Evolutionary conservation across 2,888 invertebrate species (phyloP).

Genomic region (Drosophila algonquin): DNA sequence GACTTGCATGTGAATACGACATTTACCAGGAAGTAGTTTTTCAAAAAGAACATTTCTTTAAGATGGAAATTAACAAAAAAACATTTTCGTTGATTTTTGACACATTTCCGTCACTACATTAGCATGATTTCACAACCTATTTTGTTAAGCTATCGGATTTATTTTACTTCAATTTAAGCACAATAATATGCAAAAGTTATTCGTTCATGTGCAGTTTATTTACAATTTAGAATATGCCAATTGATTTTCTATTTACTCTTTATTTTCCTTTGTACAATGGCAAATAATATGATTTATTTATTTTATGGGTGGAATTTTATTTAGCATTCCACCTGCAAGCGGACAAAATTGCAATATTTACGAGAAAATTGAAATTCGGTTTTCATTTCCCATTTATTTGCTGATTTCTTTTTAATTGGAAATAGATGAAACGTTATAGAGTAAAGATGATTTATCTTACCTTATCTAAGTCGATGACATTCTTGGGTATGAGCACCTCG

Average conservation of each 20-base stretch:
- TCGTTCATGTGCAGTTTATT: neutral
- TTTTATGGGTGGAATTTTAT: neutral
- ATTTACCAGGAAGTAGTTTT: neutral
- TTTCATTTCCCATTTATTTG: constrained; percentile 3
- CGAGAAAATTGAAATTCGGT: neutral
- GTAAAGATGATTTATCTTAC: constrained; percentile 55
- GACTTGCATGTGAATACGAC: neutral
- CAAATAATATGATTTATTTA: neutral
- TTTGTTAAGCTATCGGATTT: neutral
- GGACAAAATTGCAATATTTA: neutral
- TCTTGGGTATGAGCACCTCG: constrained; percentile 82
- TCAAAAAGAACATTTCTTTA: neutral
- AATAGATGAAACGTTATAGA: neutral
- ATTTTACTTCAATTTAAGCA: too few species aligned
- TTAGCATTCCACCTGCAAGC: too few species aligned
- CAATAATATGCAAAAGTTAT: too few species aligned
- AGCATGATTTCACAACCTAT: too few species aligned
- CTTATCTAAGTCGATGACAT: constrained; percentile 83
- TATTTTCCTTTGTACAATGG: neutral
- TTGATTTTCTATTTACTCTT: too few species aligned
- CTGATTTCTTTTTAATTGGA: neutral
- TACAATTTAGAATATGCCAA: neutral
- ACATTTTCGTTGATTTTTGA: too few species aligned
- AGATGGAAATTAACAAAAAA: too few species aligned
- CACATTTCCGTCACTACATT: too few species aligned